Evolutionary conservation across 1,140 invertebrate species (phyloP), one percentile per base, ranked within the genome.

Genomic region (Pseudachorutes palmiensis): DNA sequence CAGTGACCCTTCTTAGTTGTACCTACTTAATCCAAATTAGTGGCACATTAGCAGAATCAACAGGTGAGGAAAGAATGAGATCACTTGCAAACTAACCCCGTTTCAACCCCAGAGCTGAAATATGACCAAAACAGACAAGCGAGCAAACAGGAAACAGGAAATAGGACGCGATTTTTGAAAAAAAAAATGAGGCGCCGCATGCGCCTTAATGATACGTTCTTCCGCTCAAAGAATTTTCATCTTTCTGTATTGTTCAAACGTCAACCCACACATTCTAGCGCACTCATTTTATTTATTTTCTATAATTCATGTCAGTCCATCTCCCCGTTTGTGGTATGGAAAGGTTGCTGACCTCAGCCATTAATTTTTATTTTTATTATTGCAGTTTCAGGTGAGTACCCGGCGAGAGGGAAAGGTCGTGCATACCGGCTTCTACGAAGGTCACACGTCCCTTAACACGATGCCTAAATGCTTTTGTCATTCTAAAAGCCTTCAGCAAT

Each of bases 341-440:
- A 41, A 41, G 36, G 19, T 41, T 9, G 5, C 5, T 9, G 19
- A 9, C 5, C 36, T 9, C 36, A 41, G 36, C 5, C 19, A 14
- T 24, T 26, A 55, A 55, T 55, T 55, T 26, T 55, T 5, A 55
- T 55, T 55, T 55, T 55, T 55, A 5, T 55, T 16, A 14, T 55
- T 55, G 19, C 19, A 55, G 51, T 55, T 55, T 55, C 51, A 55
- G 51, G 51, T 55, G 51, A 55, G 51, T 55, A 45, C 36, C 19
- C 24, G 51, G 24, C 24, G 51, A 55, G 24, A 24, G 12, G 14
- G 24, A 5, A 41, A 41, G 36, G 36, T 41, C 19, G 5, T 41
- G 19, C 5, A 19, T 9, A 41, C 5, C 36, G 19, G 36, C 5
- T 9, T 5, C 36, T 41, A 41, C 5, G 36, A 5, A 41, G 36